These are phyloP conservation scores for Spheniscus mendiculus DNA, from an alignment of 2,113 vertebrate genomes.

Conservation along the genomic window DNA sequence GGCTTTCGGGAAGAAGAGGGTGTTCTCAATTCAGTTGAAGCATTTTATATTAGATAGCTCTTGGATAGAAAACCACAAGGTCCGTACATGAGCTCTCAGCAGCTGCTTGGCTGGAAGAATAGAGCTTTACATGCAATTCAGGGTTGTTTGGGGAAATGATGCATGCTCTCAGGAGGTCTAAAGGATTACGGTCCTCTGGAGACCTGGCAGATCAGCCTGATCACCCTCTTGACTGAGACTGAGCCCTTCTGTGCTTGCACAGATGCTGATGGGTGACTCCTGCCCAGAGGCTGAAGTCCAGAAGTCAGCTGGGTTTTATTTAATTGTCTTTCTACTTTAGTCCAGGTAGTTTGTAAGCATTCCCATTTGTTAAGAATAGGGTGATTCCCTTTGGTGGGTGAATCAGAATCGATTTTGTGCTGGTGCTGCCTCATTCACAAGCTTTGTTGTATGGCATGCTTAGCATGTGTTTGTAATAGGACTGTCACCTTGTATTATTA, in stretches of 20 bases:
- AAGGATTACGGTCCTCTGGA: neutral
- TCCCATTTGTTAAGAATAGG: neutral
- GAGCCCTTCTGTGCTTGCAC: neutral
- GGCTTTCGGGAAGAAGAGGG: neutral
- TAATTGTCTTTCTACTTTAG: neutral
- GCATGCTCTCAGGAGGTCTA: neutral
- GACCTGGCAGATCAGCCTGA: neutral
- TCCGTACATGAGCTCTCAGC: neutral
- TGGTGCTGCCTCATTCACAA: neutral
- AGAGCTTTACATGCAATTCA: accelerated
- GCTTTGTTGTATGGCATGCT: neutral
- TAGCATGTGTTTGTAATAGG: neutral
- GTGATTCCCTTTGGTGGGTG: neutral
- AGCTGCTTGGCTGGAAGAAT: neutral
- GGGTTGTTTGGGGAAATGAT: neutral
- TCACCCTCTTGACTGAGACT: neutral
- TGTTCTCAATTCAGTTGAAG: neutral
- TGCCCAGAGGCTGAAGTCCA: neutral
- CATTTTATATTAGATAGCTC: neutral
- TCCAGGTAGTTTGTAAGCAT: neutral
- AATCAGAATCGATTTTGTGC: neutral
- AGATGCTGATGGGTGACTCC: neutral
- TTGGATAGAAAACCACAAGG: neutral
- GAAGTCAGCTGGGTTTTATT: neutral
- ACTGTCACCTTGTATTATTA: neutral